Percentiles rank a stretch among this genome's conserved stretches.
These are phyloP conservation scores for Burhinus oedicnemus DNA, from an alignment of 2,113 vertebrate genomes.

Conservation along the genomic window DNA sequence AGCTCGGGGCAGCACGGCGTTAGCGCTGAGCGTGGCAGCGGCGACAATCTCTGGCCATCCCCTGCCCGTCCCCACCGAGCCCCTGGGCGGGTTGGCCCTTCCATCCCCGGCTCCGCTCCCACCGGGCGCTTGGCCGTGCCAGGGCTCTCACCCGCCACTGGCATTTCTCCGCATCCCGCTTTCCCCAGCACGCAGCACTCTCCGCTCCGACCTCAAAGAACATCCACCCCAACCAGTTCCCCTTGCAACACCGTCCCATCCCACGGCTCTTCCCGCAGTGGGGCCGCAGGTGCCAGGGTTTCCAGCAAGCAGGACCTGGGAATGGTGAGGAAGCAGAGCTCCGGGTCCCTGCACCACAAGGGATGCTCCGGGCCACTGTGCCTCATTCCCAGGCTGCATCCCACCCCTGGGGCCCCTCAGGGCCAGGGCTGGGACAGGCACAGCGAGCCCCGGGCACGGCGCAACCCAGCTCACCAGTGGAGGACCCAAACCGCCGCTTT, in stretches of 20 bases:
- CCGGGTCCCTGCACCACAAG: not conserved
- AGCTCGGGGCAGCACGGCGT: rapidly evolving
- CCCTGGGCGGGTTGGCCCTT: not conserved
- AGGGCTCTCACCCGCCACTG: not conserved
- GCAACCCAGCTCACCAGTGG: not conserved
- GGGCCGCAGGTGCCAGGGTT: rapidly evolving
- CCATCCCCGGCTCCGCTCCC: not conserved
- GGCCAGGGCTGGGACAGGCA: not conserved
- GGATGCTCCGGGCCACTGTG: not conserved
- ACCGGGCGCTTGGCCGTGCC: rapidly evolving
- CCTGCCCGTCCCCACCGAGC: not conserved
- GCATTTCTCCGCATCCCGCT: rapidly evolving
- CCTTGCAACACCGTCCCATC: rapidly evolving
- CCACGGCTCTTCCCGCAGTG: rapidly evolving
- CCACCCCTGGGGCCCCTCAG: rapidly evolving
- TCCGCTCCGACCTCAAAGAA: not conserved
- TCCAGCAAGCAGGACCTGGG: not conserved
- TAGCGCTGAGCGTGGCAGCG: rapidly evolving
- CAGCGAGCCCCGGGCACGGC: not conserved
- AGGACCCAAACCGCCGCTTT: not conserved
- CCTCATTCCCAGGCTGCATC: not conserved
- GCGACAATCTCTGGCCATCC: rapidly evolving
- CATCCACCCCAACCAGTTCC: not conserved
- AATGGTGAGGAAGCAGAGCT: rapidly evolving
- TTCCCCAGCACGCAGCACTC: rapidly evolving